Evolutionary conservation across 1,140 invertebrate genomes (phyloP), one percentile per base, ranked within the genome.

Genomic region (Pentalonia nigronervosa): DNA sequence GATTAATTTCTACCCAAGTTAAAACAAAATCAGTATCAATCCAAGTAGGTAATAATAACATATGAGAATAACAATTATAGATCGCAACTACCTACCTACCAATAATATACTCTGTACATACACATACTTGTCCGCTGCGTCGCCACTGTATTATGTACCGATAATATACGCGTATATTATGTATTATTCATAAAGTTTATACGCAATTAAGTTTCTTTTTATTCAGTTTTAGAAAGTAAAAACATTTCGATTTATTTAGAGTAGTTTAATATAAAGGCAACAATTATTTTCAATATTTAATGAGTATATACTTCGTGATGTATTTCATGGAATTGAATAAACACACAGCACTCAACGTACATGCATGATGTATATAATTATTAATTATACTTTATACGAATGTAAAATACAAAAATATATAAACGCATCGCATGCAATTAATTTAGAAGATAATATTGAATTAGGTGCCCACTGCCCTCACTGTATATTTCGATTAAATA

Each of bases 141-240:
- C 0, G 34, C 36, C 41, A 41, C 1, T 36, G 6, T 76, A 20
- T 50, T 36, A 36, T 36, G 20, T 83, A 83, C 14, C 14, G 14
- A 83, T 17, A 17, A 8, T 36, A 20, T 36, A 81, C 36, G 36
- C 76, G n/a, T 81, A 36, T 83, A 83, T n/a, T 83, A 83, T 83
- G 76, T 36, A 83, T 83, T 83, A 83, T 83, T 83, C 76, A 83
- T 83, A 83, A 23, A 21, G 21, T 36, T 36, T 36, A 36, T 36
- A 23, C 76, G 76, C 34, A 83, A 83, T 84, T 84, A 84, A 84
- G 41, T 84, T 41, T 84, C 21, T 84, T 84, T 84, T 84, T 84
- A 84, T 84, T 45, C 41, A 30, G 9, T 14, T 25, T 45, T 84
- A 45, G 83, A 84, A 84, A 45, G 83, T 84, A 45, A 45, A 84